phyloP scores from a whole-genome alignment of 1,140 invertebrate species.

The Cotesia glomerata region DNA sequence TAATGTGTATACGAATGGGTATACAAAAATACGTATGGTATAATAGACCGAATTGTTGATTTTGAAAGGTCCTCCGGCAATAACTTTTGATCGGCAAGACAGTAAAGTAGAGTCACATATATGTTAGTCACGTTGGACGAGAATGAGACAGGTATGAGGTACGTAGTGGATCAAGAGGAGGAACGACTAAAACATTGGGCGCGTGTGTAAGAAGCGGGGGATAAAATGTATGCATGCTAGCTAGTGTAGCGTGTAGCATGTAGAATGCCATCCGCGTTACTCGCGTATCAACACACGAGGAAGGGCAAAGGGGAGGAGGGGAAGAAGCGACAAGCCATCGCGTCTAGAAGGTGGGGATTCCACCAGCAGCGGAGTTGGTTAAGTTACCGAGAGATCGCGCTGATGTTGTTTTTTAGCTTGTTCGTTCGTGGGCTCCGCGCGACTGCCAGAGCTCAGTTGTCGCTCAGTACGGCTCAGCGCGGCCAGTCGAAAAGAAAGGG shows the following conservation, averaged over 20 bases:
- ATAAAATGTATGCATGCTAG: constrained; percentile 32
- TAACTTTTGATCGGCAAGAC: background rate
- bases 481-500: constrained; percentile 58
- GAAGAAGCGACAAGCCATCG: constrained; percentile 17
- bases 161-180: background rate
- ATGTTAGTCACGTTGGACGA: background rate
- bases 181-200: background rate
- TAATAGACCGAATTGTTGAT: background rate
- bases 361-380: constrained; percentile 42
- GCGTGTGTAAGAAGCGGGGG: constrained; percentile 28
- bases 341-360: constrained; percentile 33
- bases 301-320: constrained; percentile 3
- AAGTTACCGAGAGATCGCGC: constrained; percentile 59
- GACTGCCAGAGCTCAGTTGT: constrained; percentile 59
- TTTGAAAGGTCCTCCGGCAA: background rate
- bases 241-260: background rate
- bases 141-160: background rate
- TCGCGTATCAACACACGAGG: constrained; percentile 3
- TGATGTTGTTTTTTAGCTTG: constrained; percentile 46
- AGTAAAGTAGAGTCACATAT: background rate
- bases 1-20: background rate
- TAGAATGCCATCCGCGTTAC: constrained; percentile 5
- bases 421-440: constrained; percentile 46
- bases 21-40: background rate
- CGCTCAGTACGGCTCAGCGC: constrained; percentile 63